Base-by-base conservation (phyloP, 37 sponge, comb jelly and placozoan genomes). In the Cladorhizidae sp. region DNA sequence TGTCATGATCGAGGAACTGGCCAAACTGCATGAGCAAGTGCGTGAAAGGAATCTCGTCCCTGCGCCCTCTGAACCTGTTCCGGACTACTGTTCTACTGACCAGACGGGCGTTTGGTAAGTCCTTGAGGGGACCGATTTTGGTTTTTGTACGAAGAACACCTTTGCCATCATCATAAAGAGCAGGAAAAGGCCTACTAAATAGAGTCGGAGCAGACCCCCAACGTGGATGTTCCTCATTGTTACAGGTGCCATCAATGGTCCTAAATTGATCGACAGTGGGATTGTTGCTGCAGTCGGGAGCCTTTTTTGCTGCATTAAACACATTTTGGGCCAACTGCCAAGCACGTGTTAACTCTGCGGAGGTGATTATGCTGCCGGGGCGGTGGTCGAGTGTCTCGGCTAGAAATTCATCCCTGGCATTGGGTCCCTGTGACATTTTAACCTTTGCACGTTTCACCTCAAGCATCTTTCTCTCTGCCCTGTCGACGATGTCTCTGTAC, bases 11-110 rank as follows among this genome's bases (percentile, higher is more conserved):
- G 29, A 97, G 76, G 55, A 93, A 97, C 78, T 97, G 97, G 1
- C 97, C 97, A 81, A 82, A 97, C 83, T 97, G 97, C 92, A 97
- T 94, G 58, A 91, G n/a, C n/a, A n/a, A n/a, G n/a, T n/a, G n/a
- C n/a, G n/a, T n/a, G n/a, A n/a, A n/a, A n/a, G n/a, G n/a, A 0
- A 43, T 35, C 42, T 84, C 84, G 0, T 84, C 77, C 43, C 57
- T 38, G 28, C 61, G 40, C n/a, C n/a, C n/a, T n/a, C n/a, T n/a
- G n/a, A n/a, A n/a, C n/a, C n/a, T n/a, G n/a, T n/a, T n/a, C n/a
- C n/a, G n/a, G 36, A 80, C 55, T 3, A 87, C 49, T 29, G 81
- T 51, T 23, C 58, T 23, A 63, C 89, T 88, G 39, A 88, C 51
- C 14, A 65, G 54, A 17, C 89, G 72, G 18, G 89, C 67, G 73